Percentiles rank a stretch among this genome's conserved stretches.
Evolutionary conservation across 2,113 vertebrate species (phyloP).

Genomic region (Tonatia bakeri): DNA sequence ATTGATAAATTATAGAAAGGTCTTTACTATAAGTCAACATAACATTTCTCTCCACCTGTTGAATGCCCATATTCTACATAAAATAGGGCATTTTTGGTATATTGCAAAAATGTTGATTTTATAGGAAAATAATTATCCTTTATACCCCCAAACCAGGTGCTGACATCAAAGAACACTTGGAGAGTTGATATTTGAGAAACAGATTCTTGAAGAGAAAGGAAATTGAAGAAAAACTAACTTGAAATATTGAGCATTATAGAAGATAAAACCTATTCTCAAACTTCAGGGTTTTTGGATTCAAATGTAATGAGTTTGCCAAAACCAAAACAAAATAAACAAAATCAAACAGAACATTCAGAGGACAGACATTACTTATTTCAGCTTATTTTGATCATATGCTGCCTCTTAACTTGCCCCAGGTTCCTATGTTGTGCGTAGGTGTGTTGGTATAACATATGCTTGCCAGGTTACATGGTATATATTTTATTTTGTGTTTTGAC

Average conservation of each 20-base stretch:
- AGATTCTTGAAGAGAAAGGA: neutral
- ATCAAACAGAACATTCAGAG: neutral
- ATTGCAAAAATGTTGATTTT: neutral
- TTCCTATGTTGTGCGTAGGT: neutral
- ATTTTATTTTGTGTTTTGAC: slow-evolving; percentile 3
- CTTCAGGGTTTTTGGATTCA: neutral
- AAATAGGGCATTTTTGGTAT: neutral
- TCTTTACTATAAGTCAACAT: neutral
- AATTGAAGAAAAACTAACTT: neutral
- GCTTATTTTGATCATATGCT: neutral
- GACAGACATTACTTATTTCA: neutral
- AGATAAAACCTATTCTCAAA: neutral
- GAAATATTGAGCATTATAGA: neutral
- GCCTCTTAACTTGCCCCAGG: neutral
- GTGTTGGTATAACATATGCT: neutral
- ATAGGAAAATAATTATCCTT: neutral
- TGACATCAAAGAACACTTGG: neutral
- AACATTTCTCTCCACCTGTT: neutral
- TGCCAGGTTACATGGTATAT: neutral
- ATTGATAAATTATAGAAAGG: neutral
- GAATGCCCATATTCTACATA: neutral
- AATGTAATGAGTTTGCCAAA: neutral
- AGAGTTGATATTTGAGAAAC: neutral
- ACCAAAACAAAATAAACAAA: neutral
- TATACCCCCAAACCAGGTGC: neutral